Percentiles rank a stretch among this genome's conserved stretches.
phyloP scores from a whole-genome alignment of 2,113 vertebrate genomes.

The Solenodon paradoxus region DNA sequence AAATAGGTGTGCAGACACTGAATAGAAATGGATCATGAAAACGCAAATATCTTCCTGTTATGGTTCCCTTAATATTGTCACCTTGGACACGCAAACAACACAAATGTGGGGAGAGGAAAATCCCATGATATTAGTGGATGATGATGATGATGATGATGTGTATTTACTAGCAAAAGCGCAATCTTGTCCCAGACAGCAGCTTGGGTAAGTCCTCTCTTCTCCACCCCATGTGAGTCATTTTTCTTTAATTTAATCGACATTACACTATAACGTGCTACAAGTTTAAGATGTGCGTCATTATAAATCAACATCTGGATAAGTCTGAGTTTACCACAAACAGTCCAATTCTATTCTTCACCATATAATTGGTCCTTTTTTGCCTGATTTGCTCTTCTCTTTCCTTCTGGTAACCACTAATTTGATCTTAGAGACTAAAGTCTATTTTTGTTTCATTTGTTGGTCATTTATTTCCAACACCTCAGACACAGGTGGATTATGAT shows the following conservation, averaged over 20 bases:
- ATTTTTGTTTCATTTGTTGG: no score
- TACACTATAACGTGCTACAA: no score
- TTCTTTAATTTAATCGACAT: no score
- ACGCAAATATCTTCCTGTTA: neutral
- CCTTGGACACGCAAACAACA: neutral
- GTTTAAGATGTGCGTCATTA: no score
- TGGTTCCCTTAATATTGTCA: conserved; percentile 36
- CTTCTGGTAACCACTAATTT: no score
- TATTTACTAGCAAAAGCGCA: neutral
- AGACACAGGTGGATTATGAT: neutral
- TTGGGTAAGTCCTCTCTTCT: neutral
- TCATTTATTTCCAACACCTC: neutral
- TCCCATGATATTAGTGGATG: neutral
- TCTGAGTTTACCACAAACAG: no score
- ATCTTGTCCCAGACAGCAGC: neutral
- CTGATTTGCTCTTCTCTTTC: no score
- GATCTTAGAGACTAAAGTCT: no score
- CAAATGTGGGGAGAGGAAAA: neutral
- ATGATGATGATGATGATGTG: neutral
- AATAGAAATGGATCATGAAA: neutral
- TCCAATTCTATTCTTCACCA: no score
- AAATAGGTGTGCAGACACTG: neutral
- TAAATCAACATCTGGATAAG: no score
- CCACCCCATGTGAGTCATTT: accelerated
- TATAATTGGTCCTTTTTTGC: no score